A percentile compares a stretch with the other conserved stretches of the same genome.
phyloP scores from a whole-genome alignment of 2,113 vertebrate species.

The Actinemys pallida region DNA sequence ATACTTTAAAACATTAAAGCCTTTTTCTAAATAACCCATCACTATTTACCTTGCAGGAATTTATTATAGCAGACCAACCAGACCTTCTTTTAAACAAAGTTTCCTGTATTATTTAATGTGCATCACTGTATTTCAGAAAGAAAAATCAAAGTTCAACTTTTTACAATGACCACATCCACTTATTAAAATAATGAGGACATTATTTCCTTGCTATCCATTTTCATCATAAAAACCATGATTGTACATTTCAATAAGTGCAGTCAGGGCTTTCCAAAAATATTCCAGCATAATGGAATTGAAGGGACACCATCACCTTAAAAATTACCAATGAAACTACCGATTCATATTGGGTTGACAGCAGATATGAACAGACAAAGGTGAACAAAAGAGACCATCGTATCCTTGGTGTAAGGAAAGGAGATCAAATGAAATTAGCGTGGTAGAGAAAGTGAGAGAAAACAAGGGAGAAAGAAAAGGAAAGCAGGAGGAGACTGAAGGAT shows the following conservation, averaged over 20 bases:
- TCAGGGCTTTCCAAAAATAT: not conserved
- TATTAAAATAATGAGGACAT: not conserved
- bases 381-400: not conserved
- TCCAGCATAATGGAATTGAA: not conserved
- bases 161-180: not conserved
- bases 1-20: not conserved
- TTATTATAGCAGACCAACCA: not conserved
- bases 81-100: not conserved
- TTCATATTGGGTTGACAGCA: not conserved
- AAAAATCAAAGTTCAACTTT: not conserved
- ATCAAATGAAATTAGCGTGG: not conserved
- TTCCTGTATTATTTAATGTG: not conserved
- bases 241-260: not conserved
- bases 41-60: not conserved
- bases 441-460: not conserved
- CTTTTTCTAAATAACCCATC: not conserved
- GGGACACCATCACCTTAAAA: not conserved
- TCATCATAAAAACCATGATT: not conserved
- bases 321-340: not conserved
- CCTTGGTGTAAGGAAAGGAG: not conserved
- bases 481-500: not conserved
- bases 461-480: too few species aligned
- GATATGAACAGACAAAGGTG: not conserved
- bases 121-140: not conserved
- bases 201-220: not conserved